Percentiles rank a stretch among this genome's conserved stretches.
phyloP scores from a whole-genome alignment of 2,888 invertebrate genomes.

The Alloscopus bannaensis region DNA sequence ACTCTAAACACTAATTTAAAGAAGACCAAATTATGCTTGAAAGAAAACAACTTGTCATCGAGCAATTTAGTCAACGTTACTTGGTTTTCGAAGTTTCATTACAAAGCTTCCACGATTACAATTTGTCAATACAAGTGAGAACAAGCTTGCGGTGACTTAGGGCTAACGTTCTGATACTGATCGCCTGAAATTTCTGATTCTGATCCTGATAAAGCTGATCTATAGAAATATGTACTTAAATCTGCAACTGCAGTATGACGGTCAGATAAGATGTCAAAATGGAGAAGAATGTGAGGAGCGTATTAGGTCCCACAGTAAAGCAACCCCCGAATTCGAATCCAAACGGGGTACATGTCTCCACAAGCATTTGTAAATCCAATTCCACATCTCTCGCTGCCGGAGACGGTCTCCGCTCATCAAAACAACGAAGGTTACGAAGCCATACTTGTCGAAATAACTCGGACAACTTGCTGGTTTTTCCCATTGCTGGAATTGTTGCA shows the following conservation, averaged over 20 bases:
- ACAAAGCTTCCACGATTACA: too few species aligned
- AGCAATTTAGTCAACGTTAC: too few species aligned
- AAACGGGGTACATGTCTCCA: conserved; percentile 28
- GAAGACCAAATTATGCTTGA: too few species aligned
- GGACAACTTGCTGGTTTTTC: background rate
- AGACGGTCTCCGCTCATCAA: background rate
- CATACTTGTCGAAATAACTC: background rate
- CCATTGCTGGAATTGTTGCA: conserved; percentile 2
- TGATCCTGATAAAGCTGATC: too few species aligned
- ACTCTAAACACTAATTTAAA: too few species aligned
- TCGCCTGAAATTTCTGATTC: too few species aligned
- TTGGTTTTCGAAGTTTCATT: too few species aligned
- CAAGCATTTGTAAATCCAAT: background rate
- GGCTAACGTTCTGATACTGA: too few species aligned
- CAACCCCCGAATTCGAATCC: conserved; percentile 30
- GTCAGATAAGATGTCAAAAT: conserved; percentile 27
- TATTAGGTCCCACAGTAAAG: background rate
- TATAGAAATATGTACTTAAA: too few species aligned
- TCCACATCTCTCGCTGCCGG: background rate
- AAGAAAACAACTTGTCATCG: too few species aligned
- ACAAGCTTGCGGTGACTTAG: too few species aligned
- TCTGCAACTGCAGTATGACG: conserved; percentile 24
- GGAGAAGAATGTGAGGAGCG: conserved; percentile 27
- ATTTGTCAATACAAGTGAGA: too few species aligned
- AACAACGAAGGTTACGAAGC: background rate